Conservation (phyloP, 2,888 invertebrate species). For the Agonopterix alstromeriana region DNA sequence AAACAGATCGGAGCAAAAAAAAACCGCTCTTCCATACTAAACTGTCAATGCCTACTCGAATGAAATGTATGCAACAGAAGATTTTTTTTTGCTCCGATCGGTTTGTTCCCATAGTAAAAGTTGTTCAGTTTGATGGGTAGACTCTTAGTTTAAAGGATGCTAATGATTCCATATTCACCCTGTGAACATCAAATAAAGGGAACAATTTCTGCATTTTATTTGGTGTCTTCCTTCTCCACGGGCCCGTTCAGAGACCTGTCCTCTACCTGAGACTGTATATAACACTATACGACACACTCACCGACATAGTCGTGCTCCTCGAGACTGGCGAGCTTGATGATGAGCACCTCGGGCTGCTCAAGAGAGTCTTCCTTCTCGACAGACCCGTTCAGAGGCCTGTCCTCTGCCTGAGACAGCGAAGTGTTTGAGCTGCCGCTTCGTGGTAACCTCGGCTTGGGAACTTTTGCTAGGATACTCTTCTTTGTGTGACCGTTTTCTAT, state of each 20-base stretch:
- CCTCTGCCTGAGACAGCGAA: conserved; percentile 33
- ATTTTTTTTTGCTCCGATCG: no score
- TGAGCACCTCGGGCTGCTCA: conserved; percentile 52
- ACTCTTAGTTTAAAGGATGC: no score
- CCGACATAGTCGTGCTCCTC: conserved; percentile 66
- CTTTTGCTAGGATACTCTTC: conserved; percentile 56
- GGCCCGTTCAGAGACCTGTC: conserved; percentile 33
- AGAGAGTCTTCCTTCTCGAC: conserved; percentile 25
- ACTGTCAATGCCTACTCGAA: no score
- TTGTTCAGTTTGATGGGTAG: no score
- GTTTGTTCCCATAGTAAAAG: no score
- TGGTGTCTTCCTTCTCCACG: conserved; percentile 23
- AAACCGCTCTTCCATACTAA: no score
- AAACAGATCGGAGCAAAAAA: no score
- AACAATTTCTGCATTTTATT: no score
- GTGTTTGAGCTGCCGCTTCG: conserved; percentile 45
- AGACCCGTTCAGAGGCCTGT: conserved; percentile 30
- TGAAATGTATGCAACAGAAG: no score
- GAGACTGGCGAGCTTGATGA: conserved; percentile 57
- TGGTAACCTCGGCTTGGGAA: conserved; percentile 48
- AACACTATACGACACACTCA: conserved; percentile 25
- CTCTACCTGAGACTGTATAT: conserved; percentile 18
- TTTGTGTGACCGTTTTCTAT: conserved; percentile 47
- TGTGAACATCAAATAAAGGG: no score
- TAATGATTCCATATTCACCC: no score